Evolutionary conservation across 2,888 invertebrate species (phyloP).

Genomic region (Agapetus fuscipes): DNA sequence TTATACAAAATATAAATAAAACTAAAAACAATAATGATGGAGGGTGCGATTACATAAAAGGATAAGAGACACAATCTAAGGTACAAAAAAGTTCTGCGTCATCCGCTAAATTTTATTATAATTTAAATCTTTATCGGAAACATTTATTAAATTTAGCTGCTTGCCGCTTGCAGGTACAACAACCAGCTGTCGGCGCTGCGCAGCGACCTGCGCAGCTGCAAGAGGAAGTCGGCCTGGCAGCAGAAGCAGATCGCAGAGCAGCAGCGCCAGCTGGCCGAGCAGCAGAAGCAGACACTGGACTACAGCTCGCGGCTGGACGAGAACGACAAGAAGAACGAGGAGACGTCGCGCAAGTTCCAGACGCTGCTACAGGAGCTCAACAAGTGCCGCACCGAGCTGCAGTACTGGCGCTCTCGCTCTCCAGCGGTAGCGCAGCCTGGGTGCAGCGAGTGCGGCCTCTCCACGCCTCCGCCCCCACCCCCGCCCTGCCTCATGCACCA

Average conservation of each 20-base stretch:
- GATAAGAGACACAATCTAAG: too few relatives aligned
- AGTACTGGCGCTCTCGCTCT: constrained; percentile 85
- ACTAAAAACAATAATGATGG: too few relatives aligned
- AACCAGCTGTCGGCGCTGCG: constrained; percentile 70
- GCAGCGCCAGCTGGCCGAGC: constrained; percentile 61
- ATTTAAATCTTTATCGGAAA: too few relatives aligned
- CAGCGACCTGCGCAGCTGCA: constrained; percentile 69
- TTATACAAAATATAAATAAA: too few relatives aligned
- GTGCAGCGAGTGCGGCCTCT: constrained; percentile 62
- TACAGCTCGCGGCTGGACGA: constrained; percentile 81
- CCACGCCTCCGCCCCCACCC: constrained; percentile 24
- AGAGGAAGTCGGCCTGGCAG: constrained; percentile 74
- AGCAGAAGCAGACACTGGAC: constrained; percentile 66
- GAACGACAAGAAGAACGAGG: constrained; percentile 85
- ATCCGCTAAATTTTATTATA: too few relatives aligned
- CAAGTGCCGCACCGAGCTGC: constrained; percentile 85
- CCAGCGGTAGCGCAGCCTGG: constrained; percentile 59
- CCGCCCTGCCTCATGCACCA: constrained; percentile 31
- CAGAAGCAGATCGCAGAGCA: constrained; percentile 76
- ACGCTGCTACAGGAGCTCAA: constrained; percentile 80
- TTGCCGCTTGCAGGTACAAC: constrained; percentile 56
- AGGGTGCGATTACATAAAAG: too few relatives aligned
- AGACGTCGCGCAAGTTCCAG: constrained; percentile 81
- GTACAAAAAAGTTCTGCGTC: too few relatives aligned
- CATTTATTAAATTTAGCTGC: too few relatives aligned